Percentiles rank a stretch among this genome's conserved stretches.
Evolutionary conservation across 2,888 invertebrate species (phyloP).

Genomic region (Drosophila planitibia): DNA sequence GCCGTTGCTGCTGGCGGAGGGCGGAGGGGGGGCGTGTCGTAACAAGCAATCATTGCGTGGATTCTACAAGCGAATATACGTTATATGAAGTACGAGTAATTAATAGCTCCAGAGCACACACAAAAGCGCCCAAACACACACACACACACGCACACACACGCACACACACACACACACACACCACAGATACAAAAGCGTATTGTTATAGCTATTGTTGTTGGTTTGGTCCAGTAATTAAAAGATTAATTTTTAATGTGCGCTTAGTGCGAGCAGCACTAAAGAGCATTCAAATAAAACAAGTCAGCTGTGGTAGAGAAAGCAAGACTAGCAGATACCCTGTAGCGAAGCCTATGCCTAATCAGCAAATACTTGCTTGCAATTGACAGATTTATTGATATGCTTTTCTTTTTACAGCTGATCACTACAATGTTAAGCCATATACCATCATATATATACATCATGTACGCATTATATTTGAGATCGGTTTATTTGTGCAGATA

Average conservation of each 20-base stretch:
- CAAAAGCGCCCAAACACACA: conserved; percentile 37
- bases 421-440: not conserved
- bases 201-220: conserved; percentile 26
- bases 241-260: conserved; percentile 77
- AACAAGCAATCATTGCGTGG: conserved; percentile 29
- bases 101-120: conserved; percentile 45
- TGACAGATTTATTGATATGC: fast-evolving
- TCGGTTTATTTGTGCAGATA: not conserved
- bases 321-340: not conserved
- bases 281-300: conserved; percentile 13
- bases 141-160: conserved; percentile 17
- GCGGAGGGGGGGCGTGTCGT: not conserved
- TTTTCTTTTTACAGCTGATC: not conserved
- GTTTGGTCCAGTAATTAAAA: conserved; percentile 68
- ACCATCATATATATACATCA: not conserved
- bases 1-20: not conserved
- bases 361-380: not conserved
- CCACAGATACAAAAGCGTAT: conserved; percentile 11
- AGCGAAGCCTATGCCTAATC: not conserved
- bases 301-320: too few species aligned
- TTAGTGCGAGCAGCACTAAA: conserved; percentile 45
- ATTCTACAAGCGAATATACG: conserved; percentile 22
- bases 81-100: conserved; percentile 44
- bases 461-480: not conserved
- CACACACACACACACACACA: conserved; percentile 27